Percentiles rank a stretch among this genome's conserved stretches.
These are phyloP conservation scores for Hermaeophaga mercurialis DNA, from an alignment of 2,888 invertebrate genomes.

Conservation along the genomic window DNA sequence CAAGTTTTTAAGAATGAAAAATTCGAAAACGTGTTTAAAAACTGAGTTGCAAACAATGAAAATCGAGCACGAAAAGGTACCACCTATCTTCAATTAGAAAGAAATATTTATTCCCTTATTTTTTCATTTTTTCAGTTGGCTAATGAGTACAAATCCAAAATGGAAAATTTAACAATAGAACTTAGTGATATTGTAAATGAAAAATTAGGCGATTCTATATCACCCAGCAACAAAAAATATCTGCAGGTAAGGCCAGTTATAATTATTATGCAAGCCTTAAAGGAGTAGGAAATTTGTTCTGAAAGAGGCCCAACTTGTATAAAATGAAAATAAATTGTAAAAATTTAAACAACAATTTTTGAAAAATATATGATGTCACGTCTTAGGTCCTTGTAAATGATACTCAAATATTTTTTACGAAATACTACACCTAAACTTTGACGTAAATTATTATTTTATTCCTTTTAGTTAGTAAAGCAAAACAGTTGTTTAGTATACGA, in stretches of 20 bases:
- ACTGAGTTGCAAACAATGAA: constrained; percentile 49
- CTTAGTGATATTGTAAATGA: constrained; percentile 49
- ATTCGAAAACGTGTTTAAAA: constrained; percentile 53
- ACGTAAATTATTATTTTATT: too few species aligned
- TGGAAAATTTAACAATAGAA: constrained; percentile 49
- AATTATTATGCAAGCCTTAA: too few species aligned
- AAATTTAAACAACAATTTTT: too few species aligned
- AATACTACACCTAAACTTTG: too few species aligned
- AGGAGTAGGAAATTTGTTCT: too few species aligned
- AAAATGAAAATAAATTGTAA: too few species aligned
- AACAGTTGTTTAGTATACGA: constrained; percentile 56
- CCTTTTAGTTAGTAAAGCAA: constrained; percentile 53
- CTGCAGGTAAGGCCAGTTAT: constrained; percentile 52
- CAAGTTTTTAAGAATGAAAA: constrained; percentile 57
- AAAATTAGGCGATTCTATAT: constrained; percentile 48
- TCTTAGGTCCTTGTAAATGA: too few species aligned
- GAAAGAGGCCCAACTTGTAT: too few species aligned
- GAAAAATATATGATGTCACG: too few species aligned
- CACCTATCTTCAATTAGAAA: constrained; percentile 9
- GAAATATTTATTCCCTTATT: not conserved
- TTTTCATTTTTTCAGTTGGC: constrained; percentile 44
- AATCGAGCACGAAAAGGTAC: constrained; percentile 50
- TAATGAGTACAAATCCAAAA: constrained; percentile 48
- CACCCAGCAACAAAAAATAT: constrained; percentile 56
- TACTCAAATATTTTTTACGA: too few species aligned